A percentile compares a stretch with the other conserved stretches of the same genome.
These are phyloP conservation scores for Montipora foliosa DNA, from an alignment of 64 coral and sea anemone species.

Conservation along the genomic window DNA sequence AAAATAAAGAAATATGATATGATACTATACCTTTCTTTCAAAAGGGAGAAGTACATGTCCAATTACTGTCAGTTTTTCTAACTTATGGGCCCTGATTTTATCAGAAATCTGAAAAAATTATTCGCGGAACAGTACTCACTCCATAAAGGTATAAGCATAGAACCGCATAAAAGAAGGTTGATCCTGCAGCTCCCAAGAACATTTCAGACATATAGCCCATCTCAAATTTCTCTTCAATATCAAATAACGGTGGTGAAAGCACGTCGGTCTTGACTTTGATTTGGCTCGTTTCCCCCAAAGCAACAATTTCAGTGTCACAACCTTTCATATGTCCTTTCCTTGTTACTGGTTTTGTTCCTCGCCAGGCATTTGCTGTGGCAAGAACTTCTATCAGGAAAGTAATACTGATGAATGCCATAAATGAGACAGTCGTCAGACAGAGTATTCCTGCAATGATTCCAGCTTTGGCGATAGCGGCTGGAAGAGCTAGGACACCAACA, in stretches of 20 bases:
- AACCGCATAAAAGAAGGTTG: conserved; percentile 90
- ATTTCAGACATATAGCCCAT: conserved; percentile 87
- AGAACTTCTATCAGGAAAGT: conserved; percentile 88
- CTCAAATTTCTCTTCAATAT: conserved; percentile 88
- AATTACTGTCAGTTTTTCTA: too few species aligned
- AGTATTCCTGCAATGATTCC: conserved; percentile 75
- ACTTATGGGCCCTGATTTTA: too few species aligned
- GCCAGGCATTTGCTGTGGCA: conserved; percentile 91
- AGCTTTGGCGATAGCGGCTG: conserved; percentile 84
- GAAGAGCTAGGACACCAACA: conserved; percentile 85
- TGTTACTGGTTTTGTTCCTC: conserved; percentile 9
- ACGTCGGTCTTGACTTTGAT: conserved; percentile 54
- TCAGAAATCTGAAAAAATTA: neutral
- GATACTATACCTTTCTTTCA: too few species aligned
- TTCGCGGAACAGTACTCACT: conserved; percentile 41
- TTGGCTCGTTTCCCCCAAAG: conserved; percentile 43
- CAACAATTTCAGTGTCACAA: conserved; percentile 30
- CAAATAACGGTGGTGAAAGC: conserved; percentile 71
- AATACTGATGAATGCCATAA: conserved; percentile 82
- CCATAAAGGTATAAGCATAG: conserved; percentile 90
- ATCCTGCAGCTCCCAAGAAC: conserved; percentile 80
- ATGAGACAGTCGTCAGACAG: conserved; percentile 67
- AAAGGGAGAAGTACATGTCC: too few species aligned
- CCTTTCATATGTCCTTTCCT: conserved; percentile 18
- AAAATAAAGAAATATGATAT: too few species aligned